Conservation (phyloP, 2,113 vertebrate species). For the Sinocyclocheilus anophthalmus region DNA sequence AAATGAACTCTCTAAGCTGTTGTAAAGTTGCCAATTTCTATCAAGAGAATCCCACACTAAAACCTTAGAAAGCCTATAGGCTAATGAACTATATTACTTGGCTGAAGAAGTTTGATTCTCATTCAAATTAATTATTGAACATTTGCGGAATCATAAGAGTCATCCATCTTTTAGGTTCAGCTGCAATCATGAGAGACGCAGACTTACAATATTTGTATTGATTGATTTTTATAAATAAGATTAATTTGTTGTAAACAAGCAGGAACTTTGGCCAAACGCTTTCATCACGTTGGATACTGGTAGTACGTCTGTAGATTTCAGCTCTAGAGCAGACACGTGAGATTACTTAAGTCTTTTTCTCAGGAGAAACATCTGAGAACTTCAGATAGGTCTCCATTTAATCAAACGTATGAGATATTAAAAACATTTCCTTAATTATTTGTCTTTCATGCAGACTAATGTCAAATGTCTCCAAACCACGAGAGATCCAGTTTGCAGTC, state of each 20-base stretch:
- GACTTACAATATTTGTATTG: neutral
- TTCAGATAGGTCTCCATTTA: neutral
- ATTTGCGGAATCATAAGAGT: neutral
- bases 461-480: neutral
- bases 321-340: neutral
- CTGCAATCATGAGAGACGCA: neutral
- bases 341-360: neutral
- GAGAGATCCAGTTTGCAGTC: neutral
- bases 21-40: neutral
- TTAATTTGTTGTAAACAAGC: neutral
- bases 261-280: neutral
- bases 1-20: neutral
- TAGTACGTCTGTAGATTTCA: neutral
- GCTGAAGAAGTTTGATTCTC: neutral
- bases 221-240: neutral
- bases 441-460: neutral
- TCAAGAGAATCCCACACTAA: neutral
- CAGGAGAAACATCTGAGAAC: neutral
- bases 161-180: neutral
- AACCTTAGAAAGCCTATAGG: neutral
- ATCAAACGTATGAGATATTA: neutral
- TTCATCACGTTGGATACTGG: neutral
- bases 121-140: neutral
- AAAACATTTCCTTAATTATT: neutral
- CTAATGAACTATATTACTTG: neutral